Conservation (phyloP, 2,113 vertebrate species). For the Tricholaema leucomelas region DNA sequence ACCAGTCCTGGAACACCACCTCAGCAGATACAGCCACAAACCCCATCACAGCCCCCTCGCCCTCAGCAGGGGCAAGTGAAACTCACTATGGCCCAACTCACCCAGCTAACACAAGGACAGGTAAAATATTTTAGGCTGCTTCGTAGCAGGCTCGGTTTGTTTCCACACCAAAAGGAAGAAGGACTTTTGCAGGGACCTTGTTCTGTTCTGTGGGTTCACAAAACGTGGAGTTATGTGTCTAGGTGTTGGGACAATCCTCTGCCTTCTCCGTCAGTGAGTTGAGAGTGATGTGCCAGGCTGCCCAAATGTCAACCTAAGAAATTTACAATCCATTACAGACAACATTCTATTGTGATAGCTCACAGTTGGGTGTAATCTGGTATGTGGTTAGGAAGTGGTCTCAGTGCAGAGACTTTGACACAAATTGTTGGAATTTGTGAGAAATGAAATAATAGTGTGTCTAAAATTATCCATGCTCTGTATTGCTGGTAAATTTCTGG, state of each 20-base stretch:
- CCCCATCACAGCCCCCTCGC: slow-evolving; percentile 71
- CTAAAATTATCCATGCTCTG: background rate
- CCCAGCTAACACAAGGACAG: slow-evolving; percentile 95
- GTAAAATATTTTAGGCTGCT: slow-evolving; percentile 58
- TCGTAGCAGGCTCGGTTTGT: background rate
- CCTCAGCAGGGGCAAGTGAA: slow-evolving; percentile 98
- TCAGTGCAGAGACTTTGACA: background rate
- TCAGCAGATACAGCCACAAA: slow-evolving; percentile 62
- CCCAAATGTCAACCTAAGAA: background rate
- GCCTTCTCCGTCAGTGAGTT: background rate
- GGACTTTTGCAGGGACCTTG: background rate
- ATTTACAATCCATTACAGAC: background rate
- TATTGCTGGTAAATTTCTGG: background rate
- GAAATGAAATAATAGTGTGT: background rate
- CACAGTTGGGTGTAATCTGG: background rate
- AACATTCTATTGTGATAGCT: background rate
- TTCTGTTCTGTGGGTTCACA: background rate
- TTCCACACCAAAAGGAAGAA: background rate
- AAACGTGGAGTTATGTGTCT: background rate
- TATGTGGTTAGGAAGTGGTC: background rate
- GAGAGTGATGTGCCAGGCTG: background rate
- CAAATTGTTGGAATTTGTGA: background rate
- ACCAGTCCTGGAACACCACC: slow-evolving; percentile 67
- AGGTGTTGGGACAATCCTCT: background rate
- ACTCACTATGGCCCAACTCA: slow-evolving; percentile 97